Conservation (phyloP, 2,888 invertebrate genomes). For the Arctia plantaginis region DNA sequence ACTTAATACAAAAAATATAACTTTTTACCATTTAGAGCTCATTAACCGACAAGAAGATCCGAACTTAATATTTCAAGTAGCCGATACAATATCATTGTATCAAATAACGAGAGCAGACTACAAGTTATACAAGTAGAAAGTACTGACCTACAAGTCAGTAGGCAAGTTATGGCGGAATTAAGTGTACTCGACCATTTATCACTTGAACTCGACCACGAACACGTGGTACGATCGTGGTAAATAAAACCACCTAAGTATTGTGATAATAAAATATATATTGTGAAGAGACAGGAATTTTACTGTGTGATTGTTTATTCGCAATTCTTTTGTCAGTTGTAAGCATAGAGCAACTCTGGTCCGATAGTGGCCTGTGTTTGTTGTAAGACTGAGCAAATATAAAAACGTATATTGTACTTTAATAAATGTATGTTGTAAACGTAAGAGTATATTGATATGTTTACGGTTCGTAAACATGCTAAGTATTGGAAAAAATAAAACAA, state of each 20-base stretch:
- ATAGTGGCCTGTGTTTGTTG: too few species aligned
- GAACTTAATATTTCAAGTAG: conserved; percentile 24
- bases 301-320: not conserved
- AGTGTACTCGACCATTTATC: conserved; percentile 47
- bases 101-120: conserved; percentile 52
- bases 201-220: conserved; percentile 4
- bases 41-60: conserved; percentile 5
- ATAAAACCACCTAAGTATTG: conserved; percentile 12
- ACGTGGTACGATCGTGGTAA: conserved; percentile 15
- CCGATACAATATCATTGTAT: conserved; percentile 51
- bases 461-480: not conserved
- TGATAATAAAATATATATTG: conserved; percentile 12
- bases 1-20: not conserved
- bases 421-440: not conserved
- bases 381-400: not conserved
- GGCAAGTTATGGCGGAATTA: conserved; percentile 48
- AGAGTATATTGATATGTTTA: not conserved
- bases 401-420: not conserved
- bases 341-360: too few species aligned
- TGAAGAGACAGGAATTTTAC: not conserved
- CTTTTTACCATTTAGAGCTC: conserved; percentile 8
- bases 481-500: not conserved
- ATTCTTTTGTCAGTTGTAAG: not conserved
- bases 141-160: conserved; percentile 60
- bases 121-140: conserved; percentile 59